Evolutionary conservation across 1,140 invertebrate species (phyloP).

Genomic region (Leptinotarsa lineolata): DNA sequence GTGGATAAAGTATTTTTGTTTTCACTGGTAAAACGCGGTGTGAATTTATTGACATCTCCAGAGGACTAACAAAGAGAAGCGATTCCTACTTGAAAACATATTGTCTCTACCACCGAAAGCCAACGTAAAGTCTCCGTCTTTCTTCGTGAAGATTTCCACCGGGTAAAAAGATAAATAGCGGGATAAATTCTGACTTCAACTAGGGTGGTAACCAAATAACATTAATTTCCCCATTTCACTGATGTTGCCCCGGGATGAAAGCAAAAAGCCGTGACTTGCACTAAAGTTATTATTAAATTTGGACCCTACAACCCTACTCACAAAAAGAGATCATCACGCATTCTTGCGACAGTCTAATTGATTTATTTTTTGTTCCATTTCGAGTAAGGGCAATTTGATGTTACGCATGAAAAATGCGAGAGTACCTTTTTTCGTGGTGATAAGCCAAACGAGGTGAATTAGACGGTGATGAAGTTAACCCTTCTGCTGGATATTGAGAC

Average conservation of each 20-base stretch:
- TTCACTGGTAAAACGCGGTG: too few relatives aligned
- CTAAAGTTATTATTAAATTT: conserved; percentile 24
- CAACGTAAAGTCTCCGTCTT: too few relatives aligned
- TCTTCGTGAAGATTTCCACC: background rate
- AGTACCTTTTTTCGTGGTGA: too few relatives aligned
- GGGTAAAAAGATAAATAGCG: background rate
- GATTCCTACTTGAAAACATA: too few relatives aligned
- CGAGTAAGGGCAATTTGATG: background rate
- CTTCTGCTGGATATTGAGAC: too few relatives aligned
- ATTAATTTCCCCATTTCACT: conserved; percentile 4
- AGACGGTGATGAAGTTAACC: too few relatives aligned
- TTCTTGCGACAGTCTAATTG: conserved; percentile 3
- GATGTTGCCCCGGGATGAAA: background rate
- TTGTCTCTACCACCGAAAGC: too few relatives aligned
- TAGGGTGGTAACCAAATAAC: conserved; percentile 15
- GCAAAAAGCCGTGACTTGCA: conserved; percentile 19
- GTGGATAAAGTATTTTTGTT: too few relatives aligned
- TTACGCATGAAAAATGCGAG: background rate
- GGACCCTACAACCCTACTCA: conserved; percentile 3
- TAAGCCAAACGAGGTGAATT: too few relatives aligned
- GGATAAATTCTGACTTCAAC: background rate
- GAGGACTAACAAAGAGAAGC: too few relatives aligned
- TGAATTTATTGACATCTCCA: too few relatives aligned
- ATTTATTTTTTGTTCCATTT: conserved; percentile 17
- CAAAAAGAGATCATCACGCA: conserved; percentile 9